phyloP scores from a whole-genome alignment of 2,113 vertebrate genomes.

The Ariopsis seemanni region DNA sequence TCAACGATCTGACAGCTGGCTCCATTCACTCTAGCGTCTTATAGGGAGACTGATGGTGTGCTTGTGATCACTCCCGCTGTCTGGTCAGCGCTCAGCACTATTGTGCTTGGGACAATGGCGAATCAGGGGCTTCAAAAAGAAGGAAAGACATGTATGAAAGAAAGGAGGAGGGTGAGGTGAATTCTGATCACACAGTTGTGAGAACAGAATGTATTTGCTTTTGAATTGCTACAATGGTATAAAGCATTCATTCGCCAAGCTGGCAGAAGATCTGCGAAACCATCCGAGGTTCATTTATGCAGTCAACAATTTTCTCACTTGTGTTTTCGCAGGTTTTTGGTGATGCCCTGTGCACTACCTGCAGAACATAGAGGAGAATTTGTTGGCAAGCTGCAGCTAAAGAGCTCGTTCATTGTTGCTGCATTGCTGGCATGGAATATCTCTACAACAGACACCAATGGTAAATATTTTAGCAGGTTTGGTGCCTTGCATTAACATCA shows the following conservation, averaged over 20 bases:
- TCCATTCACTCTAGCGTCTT: constrained; percentile 20
- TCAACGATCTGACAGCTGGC: constrained; percentile 15
- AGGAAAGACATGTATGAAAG: constrained; percentile 2
- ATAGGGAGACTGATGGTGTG: constrained; percentile 25
- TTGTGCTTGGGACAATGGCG: constrained; percentile 44
- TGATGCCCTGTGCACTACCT: constrained; percentile 29
- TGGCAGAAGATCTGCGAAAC: constrained; percentile 63
- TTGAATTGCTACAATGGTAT: constrained; percentile 45
- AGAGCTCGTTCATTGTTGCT: constrained; percentile 36
- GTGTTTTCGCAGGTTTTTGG: constrained; percentile 52
- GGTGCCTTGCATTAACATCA: constrained; percentile 31
- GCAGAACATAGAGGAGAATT: constrained; percentile 26
- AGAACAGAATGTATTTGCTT: constrained; percentile 45
- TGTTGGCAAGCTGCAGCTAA: constrained; percentile 25
- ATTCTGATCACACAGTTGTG: constrained; percentile 61
- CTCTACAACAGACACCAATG: constrained; percentile 6
- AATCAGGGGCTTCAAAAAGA: constrained; percentile 36
- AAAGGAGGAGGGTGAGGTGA: neutral
- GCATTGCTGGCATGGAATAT: constrained; percentile 3
- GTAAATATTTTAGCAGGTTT: constrained; percentile 24
- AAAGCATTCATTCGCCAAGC: constrained; percentile 61
- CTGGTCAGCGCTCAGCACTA: constrained; percentile 34
- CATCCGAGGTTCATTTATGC: constrained; percentile 63
- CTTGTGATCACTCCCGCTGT: constrained; percentile 43
- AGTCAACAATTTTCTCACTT: constrained; percentile 71